A percentile compares a stretch with the other conserved stretches of the same genome.
Evolutionary conservation across 2,888 invertebrate genomes (phyloP).

Genomic region (Alcis repandata): DNA sequence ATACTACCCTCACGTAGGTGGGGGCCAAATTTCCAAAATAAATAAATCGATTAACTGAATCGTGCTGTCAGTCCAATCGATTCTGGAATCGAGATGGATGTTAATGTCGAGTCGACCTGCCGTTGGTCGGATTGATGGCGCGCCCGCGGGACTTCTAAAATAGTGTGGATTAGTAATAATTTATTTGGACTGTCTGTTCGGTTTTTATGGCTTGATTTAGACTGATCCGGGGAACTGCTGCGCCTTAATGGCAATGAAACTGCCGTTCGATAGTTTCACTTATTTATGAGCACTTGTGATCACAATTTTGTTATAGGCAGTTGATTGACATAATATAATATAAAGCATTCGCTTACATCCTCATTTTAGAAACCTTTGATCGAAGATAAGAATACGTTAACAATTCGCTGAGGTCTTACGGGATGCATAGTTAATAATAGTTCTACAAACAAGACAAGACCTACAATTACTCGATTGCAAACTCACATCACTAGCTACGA

Average conservation of each 20-base stretch:
- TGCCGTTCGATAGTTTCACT: not conserved
- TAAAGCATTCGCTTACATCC: too few species aligned
- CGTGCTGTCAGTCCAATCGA: slow-evolving; percentile 41
- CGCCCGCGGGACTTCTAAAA: slow-evolving; percentile 44
- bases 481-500: too few species aligned
- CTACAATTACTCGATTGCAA: too few species aligned
- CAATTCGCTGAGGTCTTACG: too few species aligned
- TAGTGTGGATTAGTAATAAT: slow-evolving; percentile 51
- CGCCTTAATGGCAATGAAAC: slow-evolving; percentile 12
- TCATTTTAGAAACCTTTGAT: not conserved
- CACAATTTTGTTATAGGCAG: not conserved
- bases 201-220: slow-evolving; percentile 45
- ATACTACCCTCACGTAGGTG: not conserved
- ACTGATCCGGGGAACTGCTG: slow-evolving; percentile 30
- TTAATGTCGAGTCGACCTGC: slow-evolving; percentile 45
- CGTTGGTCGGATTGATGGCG: slow-evolving; percentile 45
- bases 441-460: too few species aligned
- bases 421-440: too few species aligned
- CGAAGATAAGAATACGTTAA: too few species aligned
- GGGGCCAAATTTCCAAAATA: slow-evolving; percentile 24
- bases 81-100: slow-evolving; percentile 47
- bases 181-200: slow-evolving; percentile 46
- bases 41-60: slow-evolving; percentile 39
- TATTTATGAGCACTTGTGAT: slow-evolving; percentile 13
- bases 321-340: not conserved